phyloP scores from a whole-genome alignment of 2,113 vertebrate species.

The Penelope pileata region DNA sequence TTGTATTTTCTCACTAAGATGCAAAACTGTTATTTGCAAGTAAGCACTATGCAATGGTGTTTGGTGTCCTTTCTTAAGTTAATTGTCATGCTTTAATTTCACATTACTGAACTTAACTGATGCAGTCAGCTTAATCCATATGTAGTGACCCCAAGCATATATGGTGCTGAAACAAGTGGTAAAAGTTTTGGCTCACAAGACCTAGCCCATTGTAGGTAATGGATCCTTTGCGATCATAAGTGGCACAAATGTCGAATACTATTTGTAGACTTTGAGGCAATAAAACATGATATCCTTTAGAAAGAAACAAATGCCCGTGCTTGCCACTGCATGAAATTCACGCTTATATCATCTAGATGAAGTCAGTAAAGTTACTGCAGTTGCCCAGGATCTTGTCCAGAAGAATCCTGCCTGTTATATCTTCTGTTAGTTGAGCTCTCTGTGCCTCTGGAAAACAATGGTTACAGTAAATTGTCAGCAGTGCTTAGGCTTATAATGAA shows the following conservation, averaged over 20 bases:
- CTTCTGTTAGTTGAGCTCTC: neutral
- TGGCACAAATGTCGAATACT: too few relatives aligned
- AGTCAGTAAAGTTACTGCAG: neutral
- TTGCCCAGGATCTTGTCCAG: neutral
- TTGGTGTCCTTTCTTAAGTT: neutral
- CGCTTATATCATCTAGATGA: neutral
- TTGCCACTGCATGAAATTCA: neutral
- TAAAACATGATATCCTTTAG: neutral
- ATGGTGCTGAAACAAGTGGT: neutral
- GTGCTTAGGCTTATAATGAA: neutral
- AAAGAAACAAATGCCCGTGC: neutral
- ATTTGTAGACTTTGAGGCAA: neutral
- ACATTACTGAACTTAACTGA: neutral
- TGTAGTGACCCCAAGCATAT: neutral
- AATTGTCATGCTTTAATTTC: neutral
- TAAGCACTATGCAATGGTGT: neutral
- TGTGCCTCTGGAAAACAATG: rapidly evolving
- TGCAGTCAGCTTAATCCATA: neutral
- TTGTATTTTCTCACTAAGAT: neutral
- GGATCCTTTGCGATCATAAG: neutral
- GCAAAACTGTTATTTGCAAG: neutral
- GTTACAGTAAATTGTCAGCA: neutral
- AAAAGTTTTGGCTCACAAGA: neutral
- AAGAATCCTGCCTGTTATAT: neutral
- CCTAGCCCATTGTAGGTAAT: neutral